These are phyloP conservation scores for Catostylus mosaicus DNA, from an alignment of 30 jellyfish, hydroid and myxozoan species.

Conservation along the genomic window DNA sequence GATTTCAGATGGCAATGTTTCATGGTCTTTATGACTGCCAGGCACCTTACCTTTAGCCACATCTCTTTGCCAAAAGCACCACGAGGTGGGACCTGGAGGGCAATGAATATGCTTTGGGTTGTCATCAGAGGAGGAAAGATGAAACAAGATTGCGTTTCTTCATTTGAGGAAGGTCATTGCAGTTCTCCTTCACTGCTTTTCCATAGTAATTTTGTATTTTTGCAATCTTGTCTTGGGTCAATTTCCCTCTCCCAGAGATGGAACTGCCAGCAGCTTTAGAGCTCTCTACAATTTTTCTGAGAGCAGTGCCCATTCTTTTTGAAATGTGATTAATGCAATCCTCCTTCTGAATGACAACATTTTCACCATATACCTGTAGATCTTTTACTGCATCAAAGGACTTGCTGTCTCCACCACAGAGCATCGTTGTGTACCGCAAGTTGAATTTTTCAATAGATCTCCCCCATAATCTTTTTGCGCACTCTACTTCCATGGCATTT, in stretches of 20 bases:
- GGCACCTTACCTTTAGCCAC: not conserved
- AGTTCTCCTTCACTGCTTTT: not conserved
- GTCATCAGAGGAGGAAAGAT: not conserved
- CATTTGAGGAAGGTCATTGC: not conserved
- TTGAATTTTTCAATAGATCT: slow-evolving; percentile 8
- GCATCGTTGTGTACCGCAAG: slow-evolving; percentile 53
- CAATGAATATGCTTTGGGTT: slow-evolving; percentile 37
- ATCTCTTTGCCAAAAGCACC: slow-evolving; percentile 50
- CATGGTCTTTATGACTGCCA: slow-evolving; percentile 17
- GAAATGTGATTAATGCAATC: no score
- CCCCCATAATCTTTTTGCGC: slow-evolving; percentile 40
- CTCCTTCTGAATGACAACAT: no score
- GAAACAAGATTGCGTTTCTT: not conserved
- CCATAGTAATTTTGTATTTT: slow-evolving; percentile 9
- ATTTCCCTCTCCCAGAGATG: slow-evolving; percentile 33
- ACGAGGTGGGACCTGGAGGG: slow-evolving; percentile 39
- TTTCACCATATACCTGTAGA: not conserved
- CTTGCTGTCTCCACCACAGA: slow-evolving; percentile 65
- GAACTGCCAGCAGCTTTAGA: not conserved
- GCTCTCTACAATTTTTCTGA: not conserved
- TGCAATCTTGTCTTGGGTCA: not conserved
- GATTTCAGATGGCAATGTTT: slow-evolving; percentile 14
- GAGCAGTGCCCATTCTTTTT: not conserved
- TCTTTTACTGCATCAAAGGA: slow-evolving; percentile 17
- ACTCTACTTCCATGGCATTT: slow-evolving; percentile 45